Evolutionary conservation across 1,140 invertebrate genomes (phyloP).

Genomic region (Eubasilissa regina): DNA sequence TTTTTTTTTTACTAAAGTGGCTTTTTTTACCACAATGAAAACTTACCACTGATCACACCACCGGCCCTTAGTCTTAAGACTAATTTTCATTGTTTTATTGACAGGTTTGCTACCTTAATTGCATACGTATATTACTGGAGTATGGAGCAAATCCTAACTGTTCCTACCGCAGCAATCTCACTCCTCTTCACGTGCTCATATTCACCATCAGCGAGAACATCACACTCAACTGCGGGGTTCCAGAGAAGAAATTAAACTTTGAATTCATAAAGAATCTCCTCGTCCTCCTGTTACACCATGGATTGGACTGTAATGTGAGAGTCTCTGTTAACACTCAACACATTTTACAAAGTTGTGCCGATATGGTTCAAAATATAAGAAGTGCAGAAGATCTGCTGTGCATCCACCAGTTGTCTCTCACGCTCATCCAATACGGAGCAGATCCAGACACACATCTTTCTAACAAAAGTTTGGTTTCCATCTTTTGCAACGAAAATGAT

Average conservation of each 20-base stretch:
- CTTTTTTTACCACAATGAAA: too few species aligned
- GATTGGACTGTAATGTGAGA: conserved; percentile 77
- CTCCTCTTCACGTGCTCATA: conserved; percentile 81
- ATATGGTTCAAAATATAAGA: conserved; percentile 81
- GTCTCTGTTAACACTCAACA: conserved; percentile 76
- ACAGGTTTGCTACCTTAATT: conserved; percentile 83
- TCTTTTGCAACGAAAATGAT: conserved; percentile 57
- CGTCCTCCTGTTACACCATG: conserved; percentile 79
- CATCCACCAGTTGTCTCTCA: conserved; percentile 79
- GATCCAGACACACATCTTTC: conserved; percentile 75
- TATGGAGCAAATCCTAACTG: conserved; percentile 84
- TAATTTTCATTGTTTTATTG: conserved; percentile 52
- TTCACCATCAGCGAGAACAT: conserved; percentile 84
- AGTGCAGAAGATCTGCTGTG: conserved; percentile 78
- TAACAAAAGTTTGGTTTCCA: conserved; percentile 56
- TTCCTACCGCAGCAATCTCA: conserved; percentile 79
- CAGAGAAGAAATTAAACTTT: conserved; percentile 77
- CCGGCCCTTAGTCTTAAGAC: too few species aligned
- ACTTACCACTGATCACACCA: too few species aligned
- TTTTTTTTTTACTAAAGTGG: too few species aligned
- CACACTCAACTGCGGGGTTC: conserved; percentile 75
- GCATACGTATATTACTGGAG: conserved; percentile 79
- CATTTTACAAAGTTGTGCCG: conserved; percentile 78
- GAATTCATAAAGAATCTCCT: conserved; percentile 79
- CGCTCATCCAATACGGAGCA: conserved; percentile 79